Conservation (phyloP, 37 sponge, comb jelly and placozoan species). For the Geodia barretti region DNA sequence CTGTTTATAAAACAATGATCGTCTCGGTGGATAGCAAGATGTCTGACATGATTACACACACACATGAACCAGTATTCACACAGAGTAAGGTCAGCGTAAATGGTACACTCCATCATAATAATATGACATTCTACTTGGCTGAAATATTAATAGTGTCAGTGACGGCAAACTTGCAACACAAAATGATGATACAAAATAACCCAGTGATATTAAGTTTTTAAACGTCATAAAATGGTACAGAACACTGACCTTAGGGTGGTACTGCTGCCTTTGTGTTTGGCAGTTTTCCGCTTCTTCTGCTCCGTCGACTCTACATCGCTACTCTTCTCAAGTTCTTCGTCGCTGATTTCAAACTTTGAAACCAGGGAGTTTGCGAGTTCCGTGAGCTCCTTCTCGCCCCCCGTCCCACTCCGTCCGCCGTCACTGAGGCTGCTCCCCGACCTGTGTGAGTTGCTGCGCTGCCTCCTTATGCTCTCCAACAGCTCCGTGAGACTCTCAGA, state of each 20-base stretch:
- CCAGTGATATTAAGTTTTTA: too few species aligned
- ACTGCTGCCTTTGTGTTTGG: neutral
- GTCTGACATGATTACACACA: too few species aligned
- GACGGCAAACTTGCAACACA: too few species aligned
- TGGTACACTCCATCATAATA: too few species aligned
- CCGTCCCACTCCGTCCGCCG: conserved; percentile 11
- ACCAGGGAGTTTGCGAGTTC: conserved; percentile 45
- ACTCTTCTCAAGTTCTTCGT: conserved; percentile 38
- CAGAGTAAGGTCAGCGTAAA: too few species aligned
- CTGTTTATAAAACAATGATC: too few species aligned
- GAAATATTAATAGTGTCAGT: too few species aligned
- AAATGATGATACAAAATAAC: too few species aligned
- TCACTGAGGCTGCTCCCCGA: conserved; percentile 33
- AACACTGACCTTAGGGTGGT: conserved; percentile 43
- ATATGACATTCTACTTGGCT: too few species aligned
- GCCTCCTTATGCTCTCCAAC: conserved; percentile 27
- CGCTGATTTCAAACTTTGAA: conserved; percentile 64
- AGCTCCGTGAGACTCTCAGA: conserved; percentile 50
- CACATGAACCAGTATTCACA: too few species aligned
- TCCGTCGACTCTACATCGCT: conserved; percentile 8
- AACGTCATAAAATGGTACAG: conserved; percentile 13
- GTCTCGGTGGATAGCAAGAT: too few species aligned
- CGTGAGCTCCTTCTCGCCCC: conserved; percentile 41
- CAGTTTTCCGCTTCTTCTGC: neutral
- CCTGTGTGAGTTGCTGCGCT: conserved; percentile 24